Percentiles rank a stretch among this genome's conserved stretches.
Evolutionary conservation across 2,888 invertebrate genomes (phyloP).

Genomic region (Helleia helle): DNA sequence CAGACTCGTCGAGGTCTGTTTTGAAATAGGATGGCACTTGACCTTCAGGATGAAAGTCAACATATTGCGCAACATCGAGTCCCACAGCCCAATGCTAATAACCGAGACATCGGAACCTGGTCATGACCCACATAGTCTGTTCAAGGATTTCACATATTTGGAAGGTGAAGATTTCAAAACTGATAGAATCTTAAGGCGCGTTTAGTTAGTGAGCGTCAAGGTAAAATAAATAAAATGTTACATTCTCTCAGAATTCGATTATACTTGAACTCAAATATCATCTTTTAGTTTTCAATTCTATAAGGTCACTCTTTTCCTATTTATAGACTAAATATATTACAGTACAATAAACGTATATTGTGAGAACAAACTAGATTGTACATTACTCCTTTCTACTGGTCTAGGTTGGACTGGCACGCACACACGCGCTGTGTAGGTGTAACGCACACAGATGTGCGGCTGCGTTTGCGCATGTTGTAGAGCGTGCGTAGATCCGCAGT

Average conservation of each 20-base stretch:
- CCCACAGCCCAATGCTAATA: slow-evolving; percentile 64
- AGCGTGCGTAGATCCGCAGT: slow-evolving; percentile 53
- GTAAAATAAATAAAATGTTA: slow-evolving; percentile 35
- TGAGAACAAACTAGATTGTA: slow-evolving; percentile 49
- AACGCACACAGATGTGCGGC: slow-evolving; percentile 30
- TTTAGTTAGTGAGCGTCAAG: slow-evolving; percentile 43
- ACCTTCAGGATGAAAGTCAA: slow-evolving; percentile 74
- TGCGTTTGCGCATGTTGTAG: slow-evolving; percentile 34
- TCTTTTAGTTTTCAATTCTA: not conserved
- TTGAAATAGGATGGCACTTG: slow-evolving; percentile 73
- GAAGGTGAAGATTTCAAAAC: slow-evolving; percentile 67
- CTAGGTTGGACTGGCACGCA: slow-evolving; percentile 33
- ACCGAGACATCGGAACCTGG: slow-evolving; percentile 53
- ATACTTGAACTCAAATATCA: not conserved
- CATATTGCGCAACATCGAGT: slow-evolving; percentile 64
- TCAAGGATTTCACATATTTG: slow-evolving; percentile 73
- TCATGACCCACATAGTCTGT: slow-evolving; percentile 68
- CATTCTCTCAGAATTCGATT: slow-evolving; percentile 16
- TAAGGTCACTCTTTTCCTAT: not conserved
- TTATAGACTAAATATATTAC: not conserved
- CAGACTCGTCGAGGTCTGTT: slow-evolving; percentile 65
- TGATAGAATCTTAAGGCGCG: slow-evolving; percentile 47
- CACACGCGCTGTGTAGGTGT: slow-evolving; percentile 28
- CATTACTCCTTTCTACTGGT: slow-evolving; percentile 54
- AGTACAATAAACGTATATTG: slow-evolving; percentile 18